Evolutionary conservation across 2,888 invertebrate species (phyloP).

Genomic region (Pristionchus entomophagus): DNA sequence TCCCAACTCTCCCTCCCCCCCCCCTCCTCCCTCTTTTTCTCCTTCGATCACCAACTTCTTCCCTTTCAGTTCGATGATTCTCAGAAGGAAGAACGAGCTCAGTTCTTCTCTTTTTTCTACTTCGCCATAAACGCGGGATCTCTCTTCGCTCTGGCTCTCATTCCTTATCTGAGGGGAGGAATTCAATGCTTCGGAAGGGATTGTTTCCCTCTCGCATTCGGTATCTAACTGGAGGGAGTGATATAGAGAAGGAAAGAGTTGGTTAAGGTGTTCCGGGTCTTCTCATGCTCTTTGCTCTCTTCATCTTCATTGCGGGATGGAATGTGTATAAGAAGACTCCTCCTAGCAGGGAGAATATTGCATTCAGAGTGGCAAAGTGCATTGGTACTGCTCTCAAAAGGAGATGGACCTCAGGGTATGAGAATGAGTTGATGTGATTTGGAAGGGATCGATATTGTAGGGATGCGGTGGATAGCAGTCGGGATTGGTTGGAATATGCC

Average conservation of each 20-base stretch:
- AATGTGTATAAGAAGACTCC: slow-evolving; percentile 66
- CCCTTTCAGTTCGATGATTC: slow-evolving; percentile 67
- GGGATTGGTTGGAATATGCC: slow-evolving; percentile 38
- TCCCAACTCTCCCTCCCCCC: slow-evolving; percentile 50
- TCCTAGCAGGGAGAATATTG: slow-evolving; percentile 69
- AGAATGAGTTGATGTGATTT: not conserved
- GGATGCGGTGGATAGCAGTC: not conserved
- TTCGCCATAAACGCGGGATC: slow-evolving; percentile 90
- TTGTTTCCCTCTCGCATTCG: slow-evolving; percentile 76
- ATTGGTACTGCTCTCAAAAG: slow-evolving; percentile 43
- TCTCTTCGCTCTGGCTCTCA: slow-evolving; percentile 71
- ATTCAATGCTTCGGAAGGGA: slow-evolving; percentile 73
- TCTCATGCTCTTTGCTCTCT: slow-evolving; percentile 71
- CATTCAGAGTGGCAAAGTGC: slow-evolving; percentile 56
- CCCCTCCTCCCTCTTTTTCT: slow-evolving; percentile 42
- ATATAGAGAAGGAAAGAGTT: not conserved
- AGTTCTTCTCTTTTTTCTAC: slow-evolving; percentile 95
- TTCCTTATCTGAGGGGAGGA: slow-evolving; percentile 73
- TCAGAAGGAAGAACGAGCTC: slow-evolving; percentile 85
- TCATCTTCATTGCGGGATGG: slow-evolving; percentile 72
- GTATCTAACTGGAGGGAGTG: slow-evolving; percentile 77
- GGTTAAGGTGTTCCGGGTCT: slow-evolving; percentile 70
- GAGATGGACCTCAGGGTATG: not conserved
- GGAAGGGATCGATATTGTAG: not conserved
- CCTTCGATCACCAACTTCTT: not conserved